Evolutionary conservation across 2,888 invertebrate genomes (phyloP).

Genomic region (Pyrocoelia pectoralis): DNA sequence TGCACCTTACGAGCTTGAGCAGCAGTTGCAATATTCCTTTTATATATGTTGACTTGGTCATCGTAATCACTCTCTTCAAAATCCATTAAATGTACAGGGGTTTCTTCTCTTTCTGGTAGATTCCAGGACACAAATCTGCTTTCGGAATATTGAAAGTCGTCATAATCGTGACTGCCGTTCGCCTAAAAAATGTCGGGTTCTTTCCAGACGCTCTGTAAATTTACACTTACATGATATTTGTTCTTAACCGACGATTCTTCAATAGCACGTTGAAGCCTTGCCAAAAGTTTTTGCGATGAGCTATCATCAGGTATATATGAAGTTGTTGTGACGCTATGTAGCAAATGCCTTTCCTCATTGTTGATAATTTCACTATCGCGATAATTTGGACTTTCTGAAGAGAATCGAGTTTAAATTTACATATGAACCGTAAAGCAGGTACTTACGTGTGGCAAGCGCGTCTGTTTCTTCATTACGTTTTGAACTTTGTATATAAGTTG

Average conservation of each 20-base stretch:
- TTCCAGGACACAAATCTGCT: neutral
- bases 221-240: neutral
- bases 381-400: conserved; percentile 7
- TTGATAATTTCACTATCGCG: conserved; percentile 49
- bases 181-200: neutral
- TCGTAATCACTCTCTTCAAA: neutral
- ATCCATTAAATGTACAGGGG: neutral
- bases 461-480: conserved; percentile 8
- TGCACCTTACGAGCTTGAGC: neutral
- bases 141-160: neutral
- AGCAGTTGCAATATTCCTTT: neutral
- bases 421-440: neutral
- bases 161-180: neutral
- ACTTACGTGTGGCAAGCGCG: neutral
- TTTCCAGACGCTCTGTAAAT: neutral
- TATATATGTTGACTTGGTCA: neutral
- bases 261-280: neutral
- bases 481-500: neutral
- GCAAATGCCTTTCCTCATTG: conserved; percentile 67
- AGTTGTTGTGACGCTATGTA: conserved; percentile 67
- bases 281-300: neutral
- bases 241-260: neutral
- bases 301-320: conserved; percentile 64
- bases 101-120: neutral
- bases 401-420: neutral